Base-by-base conservation (phyloP, 92 coral and sea anemone species). In the Epizoanthus fatuus region DNA sequence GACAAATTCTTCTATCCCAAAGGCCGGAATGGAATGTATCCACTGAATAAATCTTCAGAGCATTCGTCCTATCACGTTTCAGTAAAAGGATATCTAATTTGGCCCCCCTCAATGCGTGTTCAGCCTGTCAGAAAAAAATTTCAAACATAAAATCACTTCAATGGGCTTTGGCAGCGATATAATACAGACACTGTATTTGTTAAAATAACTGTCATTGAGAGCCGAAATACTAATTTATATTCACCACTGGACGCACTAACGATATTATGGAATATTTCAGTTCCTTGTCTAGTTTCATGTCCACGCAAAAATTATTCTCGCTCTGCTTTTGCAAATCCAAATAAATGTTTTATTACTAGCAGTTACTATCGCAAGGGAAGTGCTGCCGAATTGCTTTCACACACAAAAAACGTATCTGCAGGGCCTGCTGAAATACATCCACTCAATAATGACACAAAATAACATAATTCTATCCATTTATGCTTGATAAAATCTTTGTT, bases 161-260 rank as follows among this genome's bases (percentile, higher is more conserved):
- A n/a, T 64, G 70, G 72, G 12, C 72, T 37, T 64, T 64, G 70
- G 72, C 53, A 7, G 9, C 40, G 72, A 66, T 37, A 15, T 12
- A 66, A 32, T 42, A 37, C 72, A 65, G 71, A 37, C 20, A 12
- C 47, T 13, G 45, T 42, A 65, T 39, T 63, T 29, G 15, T 63
- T 63, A 29, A 63, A 15, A 35, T 14, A 63, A 11, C 3, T 1
- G 3, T 63, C 69, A 64, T 2, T 65, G 20, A 49, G 53, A 49
- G 4, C 40, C 71, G 11, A n/a, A 14, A 4, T 12, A 66, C 12
- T 49, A 3, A 37, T 37, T 9, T 66, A 15, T 0, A 66, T 37
- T 22, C 35, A 37, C 5, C 29, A 14, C 32, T 75, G 38, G 49
- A n/a, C 17, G 53, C 29, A 55, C 62, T 1, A 14, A 16, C 7